These are phyloP conservation scores for Rhinolophus ferrumequinum DNA, from an alignment of 2,113 vertebrate species.

Conservation along the genomic window DNA sequence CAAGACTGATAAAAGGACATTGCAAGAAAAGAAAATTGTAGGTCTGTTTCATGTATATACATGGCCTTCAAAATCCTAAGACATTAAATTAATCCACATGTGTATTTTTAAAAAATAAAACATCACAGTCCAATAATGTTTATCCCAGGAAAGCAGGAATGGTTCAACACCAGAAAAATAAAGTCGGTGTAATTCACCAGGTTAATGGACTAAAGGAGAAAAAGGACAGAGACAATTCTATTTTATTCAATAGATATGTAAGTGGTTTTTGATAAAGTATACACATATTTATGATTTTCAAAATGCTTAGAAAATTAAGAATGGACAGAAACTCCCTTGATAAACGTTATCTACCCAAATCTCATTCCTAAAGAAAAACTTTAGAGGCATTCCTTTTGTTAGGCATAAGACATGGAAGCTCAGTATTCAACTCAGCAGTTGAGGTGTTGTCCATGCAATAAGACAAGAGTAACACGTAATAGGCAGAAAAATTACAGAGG, in stretches of 20 bases:
- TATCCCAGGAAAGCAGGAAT: conserved; percentile 33
- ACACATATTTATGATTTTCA: neutral
- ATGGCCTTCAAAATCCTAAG: neutral
- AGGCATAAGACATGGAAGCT: neutral
- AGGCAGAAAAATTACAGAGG: neutral
- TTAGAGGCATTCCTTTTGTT: neutral
- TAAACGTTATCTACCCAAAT: neutral
- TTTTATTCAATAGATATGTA: neutral
- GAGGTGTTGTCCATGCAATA: neutral
- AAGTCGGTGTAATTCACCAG: neutral
- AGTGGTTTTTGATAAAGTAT: neutral
- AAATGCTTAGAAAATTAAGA: conserved; percentile 26
- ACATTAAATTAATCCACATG: neutral
- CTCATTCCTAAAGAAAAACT: neutral
- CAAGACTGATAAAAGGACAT: neutral
- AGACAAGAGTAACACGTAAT: conserved; percentile 5
- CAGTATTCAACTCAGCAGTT: neutral
- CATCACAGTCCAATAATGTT: neutral
- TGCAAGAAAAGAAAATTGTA: neutral
- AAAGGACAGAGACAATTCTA: neutral
- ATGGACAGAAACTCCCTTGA: neutral
- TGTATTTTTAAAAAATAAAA: neutral
- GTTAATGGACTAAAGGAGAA: neutral
- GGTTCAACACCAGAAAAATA: neutral
- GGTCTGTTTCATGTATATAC: neutral